Evolutionary conservation across 1,140 invertebrate species (phyloP), one percentile per base, ranked within the genome.

Genomic region (Drosophila kikkawai): DNA sequence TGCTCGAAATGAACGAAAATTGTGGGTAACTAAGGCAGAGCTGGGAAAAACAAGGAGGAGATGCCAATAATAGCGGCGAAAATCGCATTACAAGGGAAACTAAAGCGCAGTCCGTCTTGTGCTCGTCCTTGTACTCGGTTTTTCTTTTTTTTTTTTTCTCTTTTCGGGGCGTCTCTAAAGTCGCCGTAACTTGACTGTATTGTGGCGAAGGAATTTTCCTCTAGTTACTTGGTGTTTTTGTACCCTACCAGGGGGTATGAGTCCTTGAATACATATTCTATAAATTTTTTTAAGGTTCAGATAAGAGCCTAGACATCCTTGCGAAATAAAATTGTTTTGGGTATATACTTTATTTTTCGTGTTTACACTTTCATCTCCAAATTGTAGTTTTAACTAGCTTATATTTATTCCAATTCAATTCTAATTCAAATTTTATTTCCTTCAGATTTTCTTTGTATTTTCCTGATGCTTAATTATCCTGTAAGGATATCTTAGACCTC

Each of bases 1-100:
- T 22, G 36, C 17, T 29, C 34, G 13, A 48, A 66, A 44, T 34
- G 22, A 69, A 44, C 50, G 37, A 67, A 67, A 51, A 69, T 32
- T 53, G 66, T 15, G 63, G 22, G 66, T 3, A n/a, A 32, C 29
- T 22, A 32, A 19, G n/a, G 17, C 7, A 34, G 4, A 2, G 4
- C 1, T 3, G 4, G 32, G 45, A 17, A 17, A 57, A 34, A 19
- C 61, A 36, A 13, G 19, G 8, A 29, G 60, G 50, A 69, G 65
- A 70, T 70, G 47, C 67, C 67, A 70, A 70, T 70, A 50, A 53
- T 48, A 41, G 39, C 47, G 47, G 67, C 63, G 67, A 79, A 79
- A 79, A 79, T 79, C 75, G 65, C 59, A 79, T 79, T 79, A 78
- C 66, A 78, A 45, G 75, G 53, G 9, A 41, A 79, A 79, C 44